Conservation (phyloP, 2,113 vertebrate species). For the Tenrec ecaudatus region DNA sequence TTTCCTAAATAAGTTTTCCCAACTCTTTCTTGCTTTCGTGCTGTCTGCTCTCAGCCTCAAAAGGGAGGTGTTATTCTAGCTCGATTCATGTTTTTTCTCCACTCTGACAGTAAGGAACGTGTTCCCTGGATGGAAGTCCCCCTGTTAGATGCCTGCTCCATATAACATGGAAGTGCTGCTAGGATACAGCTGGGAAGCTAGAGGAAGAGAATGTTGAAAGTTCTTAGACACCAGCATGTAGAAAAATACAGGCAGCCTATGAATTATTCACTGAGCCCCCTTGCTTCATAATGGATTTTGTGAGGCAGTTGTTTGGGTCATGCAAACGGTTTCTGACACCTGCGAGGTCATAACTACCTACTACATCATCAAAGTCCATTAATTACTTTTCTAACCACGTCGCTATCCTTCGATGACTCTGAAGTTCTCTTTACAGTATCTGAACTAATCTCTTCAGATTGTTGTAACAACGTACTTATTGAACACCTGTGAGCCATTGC, state of each 20-base stretch:
- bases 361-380: not conserved
- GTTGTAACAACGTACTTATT: not conserved
- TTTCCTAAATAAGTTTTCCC: conserved; percentile 26
- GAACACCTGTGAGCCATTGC: too few species aligned
- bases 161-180: conserved; percentile 47
- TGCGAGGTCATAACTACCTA: conserved; percentile 2
- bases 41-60: conserved; percentile 31
- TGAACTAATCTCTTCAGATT: conserved; percentile 31
- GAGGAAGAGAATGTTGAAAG: conserved; percentile 35
- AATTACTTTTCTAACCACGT: not conserved
- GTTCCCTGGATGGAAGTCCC: conserved; percentile 53
- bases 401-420: not conserved
- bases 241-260: conserved; percentile 1
- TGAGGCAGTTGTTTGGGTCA: not conserved
- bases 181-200: conserved; percentile 48
- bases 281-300: conserved; percentile 56
- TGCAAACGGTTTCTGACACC: not conserved
- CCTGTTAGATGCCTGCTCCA: conserved; percentile 53
- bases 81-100: conserved; percentile 49
- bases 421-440: not conserved
- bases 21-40: not conserved
- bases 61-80: conserved; percentile 20
- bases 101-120: conserved; percentile 6
- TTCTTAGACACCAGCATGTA: not conserved
- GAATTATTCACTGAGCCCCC: conserved; percentile 42